phyloP scores from a whole-genome alignment of 1,140 invertebrate genomes.

The Drosophila erecta region DNA sequence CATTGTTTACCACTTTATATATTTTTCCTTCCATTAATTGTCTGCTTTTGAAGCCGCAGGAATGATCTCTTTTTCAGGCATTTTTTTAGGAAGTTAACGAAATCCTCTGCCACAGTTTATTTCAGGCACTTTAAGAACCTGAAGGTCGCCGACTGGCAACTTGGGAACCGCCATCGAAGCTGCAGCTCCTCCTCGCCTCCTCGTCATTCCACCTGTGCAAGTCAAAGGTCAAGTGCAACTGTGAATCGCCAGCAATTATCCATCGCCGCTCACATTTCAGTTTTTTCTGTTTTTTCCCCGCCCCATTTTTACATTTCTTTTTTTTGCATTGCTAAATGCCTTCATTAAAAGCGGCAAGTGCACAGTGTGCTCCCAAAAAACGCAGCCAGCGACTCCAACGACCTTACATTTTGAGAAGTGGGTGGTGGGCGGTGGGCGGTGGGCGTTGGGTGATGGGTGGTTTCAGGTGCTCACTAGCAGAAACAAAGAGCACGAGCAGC shows the following conservation, averaged over 20 bases:
- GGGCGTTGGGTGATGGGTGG: neutral
- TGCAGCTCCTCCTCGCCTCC: neutral
- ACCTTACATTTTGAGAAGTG: slow-evolving; percentile 14
- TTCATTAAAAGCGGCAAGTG: slow-evolving; percentile 56
- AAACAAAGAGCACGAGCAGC: slow-evolving; percentile 34
- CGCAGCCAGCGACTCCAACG: slow-evolving; percentile 19
- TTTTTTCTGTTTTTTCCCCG: neutral
- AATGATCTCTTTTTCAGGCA: too few species aligned
- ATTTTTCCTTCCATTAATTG: neutral
- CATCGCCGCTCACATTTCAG: neutral
- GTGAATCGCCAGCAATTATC: slow-evolving; percentile 21
- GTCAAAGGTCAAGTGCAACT: slow-evolving; percentile 47
- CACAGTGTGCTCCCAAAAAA: slow-evolving; percentile 30
- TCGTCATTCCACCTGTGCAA: neutral
- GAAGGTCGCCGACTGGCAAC: neutral
- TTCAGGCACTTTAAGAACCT: neutral
- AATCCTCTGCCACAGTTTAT: neutral
- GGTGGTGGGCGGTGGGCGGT: neutral
- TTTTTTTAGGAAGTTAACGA: too few species aligned
- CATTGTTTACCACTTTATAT: neutral
- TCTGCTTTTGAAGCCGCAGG: too few species aligned
- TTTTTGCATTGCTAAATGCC: slow-evolving; percentile 50
- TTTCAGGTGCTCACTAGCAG: neutral
- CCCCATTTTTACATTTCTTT: neutral
- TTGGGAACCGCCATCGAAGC: neutral